Evolutionary conservation across 2,113 vertebrate genomes (phyloP).

Genomic region (Leuciscus idus): DNA sequence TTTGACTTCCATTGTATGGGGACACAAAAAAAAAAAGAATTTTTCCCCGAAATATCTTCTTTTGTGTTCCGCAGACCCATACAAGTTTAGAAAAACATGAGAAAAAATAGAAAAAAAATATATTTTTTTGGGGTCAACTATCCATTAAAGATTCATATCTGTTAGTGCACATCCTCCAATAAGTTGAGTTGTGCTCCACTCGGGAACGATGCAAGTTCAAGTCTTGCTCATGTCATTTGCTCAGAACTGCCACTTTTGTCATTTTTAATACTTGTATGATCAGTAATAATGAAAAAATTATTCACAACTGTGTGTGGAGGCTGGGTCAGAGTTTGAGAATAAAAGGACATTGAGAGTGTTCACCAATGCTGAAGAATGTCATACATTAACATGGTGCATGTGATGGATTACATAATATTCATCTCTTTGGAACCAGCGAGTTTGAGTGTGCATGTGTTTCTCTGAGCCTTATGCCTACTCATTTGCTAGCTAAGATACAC

Average conservation of each 20-base stretch:
- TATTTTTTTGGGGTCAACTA: too few species aligned
- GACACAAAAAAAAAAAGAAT: too few species aligned
- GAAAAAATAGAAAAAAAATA: too few species aligned
- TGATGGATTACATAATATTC: conserved; percentile 23
- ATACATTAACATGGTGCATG: conserved; percentile 25
- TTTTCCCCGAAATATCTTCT: too few species aligned
- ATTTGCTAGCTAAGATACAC: background rate
- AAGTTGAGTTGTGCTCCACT: background rate
- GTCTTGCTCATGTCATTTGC: background rate
- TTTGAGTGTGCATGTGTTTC: background rate
- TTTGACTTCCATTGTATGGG: background rate
- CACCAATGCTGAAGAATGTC: conserved; percentile 10
- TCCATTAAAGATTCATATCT: background rate
- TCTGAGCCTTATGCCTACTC: background rate
- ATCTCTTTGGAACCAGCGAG: background rate
- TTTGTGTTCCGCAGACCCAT: too few species aligned
- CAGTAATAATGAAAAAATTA: background rate
- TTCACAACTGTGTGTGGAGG: background rate
- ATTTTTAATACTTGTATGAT: background rate
- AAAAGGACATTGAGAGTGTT: conserved; percentile 31
- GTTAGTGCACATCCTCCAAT: background rate
- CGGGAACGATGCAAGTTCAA: background rate
- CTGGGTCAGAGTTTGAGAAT: background rate
- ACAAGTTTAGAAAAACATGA: background rate
- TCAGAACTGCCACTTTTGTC: background rate